These are phyloP conservation scores for Aplocera efformata DNA, from an alignment of 2,888 invertebrate species.

Conservation along the genomic window DNA sequence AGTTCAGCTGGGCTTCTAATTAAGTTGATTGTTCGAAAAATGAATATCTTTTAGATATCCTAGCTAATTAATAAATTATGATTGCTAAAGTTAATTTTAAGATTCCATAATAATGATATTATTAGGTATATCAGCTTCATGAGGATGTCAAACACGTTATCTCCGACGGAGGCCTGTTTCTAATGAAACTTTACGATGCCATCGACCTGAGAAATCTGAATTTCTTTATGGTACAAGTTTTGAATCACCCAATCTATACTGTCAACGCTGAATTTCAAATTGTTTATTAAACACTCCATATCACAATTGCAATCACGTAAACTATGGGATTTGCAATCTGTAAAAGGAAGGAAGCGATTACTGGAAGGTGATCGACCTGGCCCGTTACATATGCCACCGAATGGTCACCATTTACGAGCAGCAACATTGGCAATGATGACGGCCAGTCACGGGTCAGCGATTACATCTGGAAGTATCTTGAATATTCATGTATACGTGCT, in stretches of 20 bases:
- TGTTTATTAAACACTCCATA: constrained; percentile 21
- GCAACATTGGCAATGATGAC: constrained; percentile 26
- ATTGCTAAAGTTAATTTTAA: too few species aligned
- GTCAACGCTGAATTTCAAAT: constrained; percentile 18
- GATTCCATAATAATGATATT: too few species aligned
- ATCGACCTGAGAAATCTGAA: constrained; percentile 33
- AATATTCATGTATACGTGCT: constrained; percentile 59
- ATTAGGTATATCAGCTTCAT: background rate
- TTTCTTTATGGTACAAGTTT: constrained; percentile 16
- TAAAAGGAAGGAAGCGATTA: constrained; percentile 76
- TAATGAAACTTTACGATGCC: constrained; percentile 37
- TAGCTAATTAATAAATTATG: too few species aligned
- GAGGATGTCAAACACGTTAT: constrained; percentile 11
- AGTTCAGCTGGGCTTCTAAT: background rate
- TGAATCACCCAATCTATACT: constrained; percentile 17
- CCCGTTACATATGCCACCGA: constrained; percentile 61
- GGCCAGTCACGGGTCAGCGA: constrained; percentile 45
- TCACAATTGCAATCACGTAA: constrained; percentile 63
- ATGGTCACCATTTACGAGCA: constrained; percentile 52
- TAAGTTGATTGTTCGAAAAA: background rate
- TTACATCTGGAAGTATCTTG: constrained; percentile 56
- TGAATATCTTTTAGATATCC: too few species aligned
- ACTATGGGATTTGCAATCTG: constrained; percentile 58
- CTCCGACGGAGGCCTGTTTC: constrained; percentile 11
- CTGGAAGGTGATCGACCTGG: constrained; percentile 71